Evolutionary conservation across 2,113 vertebrate genomes (phyloP).

Genomic region (Leptobrachium leishanense): DNA sequence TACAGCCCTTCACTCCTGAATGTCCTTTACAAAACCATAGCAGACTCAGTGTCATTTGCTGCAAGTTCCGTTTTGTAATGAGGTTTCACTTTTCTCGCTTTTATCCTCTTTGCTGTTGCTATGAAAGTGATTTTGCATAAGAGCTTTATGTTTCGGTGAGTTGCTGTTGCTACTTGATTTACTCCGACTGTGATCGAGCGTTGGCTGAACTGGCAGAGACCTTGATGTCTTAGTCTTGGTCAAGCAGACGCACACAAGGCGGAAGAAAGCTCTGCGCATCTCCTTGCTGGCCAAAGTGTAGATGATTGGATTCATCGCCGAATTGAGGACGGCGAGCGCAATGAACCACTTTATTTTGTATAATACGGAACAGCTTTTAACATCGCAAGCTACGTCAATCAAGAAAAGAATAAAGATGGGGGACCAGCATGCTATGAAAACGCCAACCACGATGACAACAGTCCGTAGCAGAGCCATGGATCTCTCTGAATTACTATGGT

Average conservation of each 20-base stretch:
- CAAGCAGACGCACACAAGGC: conserved; percentile 79
- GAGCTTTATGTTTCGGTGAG: conserved; percentile 66
- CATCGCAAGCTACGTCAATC: conserved; percentile 83
- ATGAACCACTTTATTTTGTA: conserved; percentile 88
- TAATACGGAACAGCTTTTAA: conserved; percentile 72
- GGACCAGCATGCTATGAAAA: conserved; percentile 94
- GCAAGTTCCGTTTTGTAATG: conserved; percentile 63
- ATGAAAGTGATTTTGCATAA: conserved; percentile 34
- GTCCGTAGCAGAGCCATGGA: conserved; percentile 92
- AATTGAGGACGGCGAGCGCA: conserved; percentile 86
- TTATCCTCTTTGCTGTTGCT: conserved; percentile 24
- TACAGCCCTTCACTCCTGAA: conserved; percentile 38
- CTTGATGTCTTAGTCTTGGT: conserved; percentile 55
- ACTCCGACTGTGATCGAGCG: conserved; percentile 80
- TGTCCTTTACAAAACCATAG: background rate
- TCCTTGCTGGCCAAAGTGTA: conserved; percentile 94
- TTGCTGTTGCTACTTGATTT: conserved; percentile 89
- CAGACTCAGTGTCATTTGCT: conserved; percentile 58
- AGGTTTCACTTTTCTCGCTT: conserved; percentile 56
- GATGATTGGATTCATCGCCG: conserved; percentile 91
- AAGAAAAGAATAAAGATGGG: conserved; percentile 88
- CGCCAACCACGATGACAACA: conserved; percentile 88
- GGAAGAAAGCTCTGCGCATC: conserved; percentile 88
- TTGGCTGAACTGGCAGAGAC: conserved; percentile 65
- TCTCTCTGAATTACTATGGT: conserved; percentile 81